Conservation (phyloP, 1,140 invertebrate genomes). For the Drosophila cardini region DNA sequence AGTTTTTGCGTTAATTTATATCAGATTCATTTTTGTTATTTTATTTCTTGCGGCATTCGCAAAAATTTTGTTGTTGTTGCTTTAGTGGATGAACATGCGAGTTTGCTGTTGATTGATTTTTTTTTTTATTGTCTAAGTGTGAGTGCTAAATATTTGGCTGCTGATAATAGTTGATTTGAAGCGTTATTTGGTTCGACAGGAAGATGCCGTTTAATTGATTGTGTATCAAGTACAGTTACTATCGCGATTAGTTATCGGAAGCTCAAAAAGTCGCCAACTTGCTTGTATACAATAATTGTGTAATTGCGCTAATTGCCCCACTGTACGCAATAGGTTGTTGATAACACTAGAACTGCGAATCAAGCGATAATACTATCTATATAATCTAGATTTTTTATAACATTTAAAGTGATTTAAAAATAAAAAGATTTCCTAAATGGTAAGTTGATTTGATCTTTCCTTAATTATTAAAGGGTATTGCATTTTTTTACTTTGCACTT, state of each 20-base stretch:
- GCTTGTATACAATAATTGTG: background rate
- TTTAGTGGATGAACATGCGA: constrained; percentile 21
- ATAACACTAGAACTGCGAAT: background rate
- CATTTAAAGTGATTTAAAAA: too few species aligned
- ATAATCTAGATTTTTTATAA: too few species aligned
- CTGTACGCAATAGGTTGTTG: background rate
- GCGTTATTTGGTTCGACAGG: background rate
- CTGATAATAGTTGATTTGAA: constrained; percentile 28
- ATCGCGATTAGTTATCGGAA: background rate
- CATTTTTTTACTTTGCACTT: too few species aligned
- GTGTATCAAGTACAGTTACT: constrained; percentile 4
- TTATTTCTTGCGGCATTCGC: constrained; percentile 35
- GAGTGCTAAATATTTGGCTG: constrained; percentile 13
- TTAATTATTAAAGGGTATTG: too few species aligned
- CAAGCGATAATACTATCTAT: background rate
- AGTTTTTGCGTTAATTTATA: constrained; percentile 67
- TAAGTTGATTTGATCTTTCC: background rate
- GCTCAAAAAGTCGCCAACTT: background rate
- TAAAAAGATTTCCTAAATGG: background rate
- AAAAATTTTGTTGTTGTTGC: constrained; percentile 20
- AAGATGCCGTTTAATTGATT: constrained; percentile 2
- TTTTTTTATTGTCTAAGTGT: constrained; percentile 33
- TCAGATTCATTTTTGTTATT: constrained; percentile 23
- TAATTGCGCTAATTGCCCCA: background rate
- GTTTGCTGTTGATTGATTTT: constrained; percentile 47